phyloP scores from a whole-genome alignment of 2,888 invertebrate genomes.

The Tenthredo amoena region DNA sequence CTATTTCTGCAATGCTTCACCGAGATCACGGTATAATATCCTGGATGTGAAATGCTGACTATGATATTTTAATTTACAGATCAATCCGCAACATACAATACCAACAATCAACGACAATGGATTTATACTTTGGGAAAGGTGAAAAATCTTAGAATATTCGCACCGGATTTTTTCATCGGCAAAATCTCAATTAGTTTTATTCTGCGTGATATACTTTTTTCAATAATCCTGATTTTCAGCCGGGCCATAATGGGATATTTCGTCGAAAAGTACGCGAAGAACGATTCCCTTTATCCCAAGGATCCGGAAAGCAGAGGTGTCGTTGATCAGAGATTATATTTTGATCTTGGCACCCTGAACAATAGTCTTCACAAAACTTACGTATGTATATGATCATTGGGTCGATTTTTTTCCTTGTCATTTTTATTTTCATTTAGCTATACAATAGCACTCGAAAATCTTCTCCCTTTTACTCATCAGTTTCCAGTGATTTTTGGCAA shows the following conservation, averaged over 20 bases:
- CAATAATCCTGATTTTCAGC: slow-evolving; percentile 73
- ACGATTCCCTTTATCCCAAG: slow-evolving; percentile 87
- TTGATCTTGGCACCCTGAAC: slow-evolving; percentile 89
- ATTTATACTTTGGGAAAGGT: slow-evolving; percentile 89
- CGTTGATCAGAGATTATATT: slow-evolving; percentile 90
- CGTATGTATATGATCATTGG: slow-evolving; percentile 79
- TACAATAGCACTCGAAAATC: not conserved
- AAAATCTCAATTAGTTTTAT: not conserved
- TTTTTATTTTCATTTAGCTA: not conserved
- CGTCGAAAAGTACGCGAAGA: slow-evolving; percentile 89
- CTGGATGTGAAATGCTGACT: not conserved
- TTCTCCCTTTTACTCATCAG: slow-evolving; percentile 72
- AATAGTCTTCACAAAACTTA: slow-evolving; percentile 86
- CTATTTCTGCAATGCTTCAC: not conserved
- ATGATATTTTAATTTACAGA: slow-evolving; percentile 76
- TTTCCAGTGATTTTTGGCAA: slow-evolving; percentile 82
- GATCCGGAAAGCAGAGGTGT: slow-evolving; percentile 88
- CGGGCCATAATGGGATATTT: slow-evolving; percentile 91
- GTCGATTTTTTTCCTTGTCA: not conserved
- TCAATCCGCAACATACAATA: slow-evolving; percentile 92
- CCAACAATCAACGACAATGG: slow-evolving; percentile 93
- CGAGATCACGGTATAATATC: not conserved
- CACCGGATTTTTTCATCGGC: not conserved
- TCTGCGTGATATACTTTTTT: not conserved
- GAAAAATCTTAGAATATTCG: slow-evolving; percentile 32